Evolutionary conservation across 2,888 invertebrate genomes (phyloP), one percentile per base, ranked within the genome.

Genomic region (Cyrtodaria siliqua): DNA sequence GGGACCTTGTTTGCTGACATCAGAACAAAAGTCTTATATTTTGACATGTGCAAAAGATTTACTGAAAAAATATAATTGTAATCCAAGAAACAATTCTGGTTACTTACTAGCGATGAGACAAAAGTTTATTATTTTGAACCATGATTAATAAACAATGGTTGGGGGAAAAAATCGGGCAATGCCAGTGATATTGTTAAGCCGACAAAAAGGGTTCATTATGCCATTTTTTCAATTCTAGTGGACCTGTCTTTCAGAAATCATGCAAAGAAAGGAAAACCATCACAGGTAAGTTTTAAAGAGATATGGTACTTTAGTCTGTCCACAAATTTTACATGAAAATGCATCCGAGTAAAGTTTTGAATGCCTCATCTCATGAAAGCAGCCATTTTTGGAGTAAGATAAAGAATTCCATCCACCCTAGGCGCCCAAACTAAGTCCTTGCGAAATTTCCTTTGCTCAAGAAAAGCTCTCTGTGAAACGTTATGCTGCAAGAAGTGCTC

Each of bases 111-210:
- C 14, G 38, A 62, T 23, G 62, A 62, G 33, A 62, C 50, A 14
- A 50, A 49, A 23, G 50, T 62, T 20, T 33, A 62, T 33, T 50
- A 56, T 50, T 50, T 29, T 38, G 50, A 62, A 38, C 62, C 52
- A 20, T 50, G 2, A 29, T 24, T 42, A 44, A 59, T n/a, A 59
- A 59, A 26, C 27, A 20, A 26, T 38, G 62, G 62, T 20, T 44
- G 6, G 44, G 59, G n/a, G 6, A 44, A 44, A 44, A 44, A 20
- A 49, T 16, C 6, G 9, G 23, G 12, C 16, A 20, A 62, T 33
- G 44, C 40, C 23, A 23, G 20, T 29, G 33, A 33, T 62, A 2
- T n/a, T n/a, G 62, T 50, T 16, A 62, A 62, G 33, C 18, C 38
- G 8, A 62, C 24, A 20, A 33, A 14, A 38, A 62, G 52, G 12